These are phyloP conservation scores for Odontomyia ornata DNA, from an alignment of 2,888 invertebrate genomes.

Conservation along the genomic window DNA sequence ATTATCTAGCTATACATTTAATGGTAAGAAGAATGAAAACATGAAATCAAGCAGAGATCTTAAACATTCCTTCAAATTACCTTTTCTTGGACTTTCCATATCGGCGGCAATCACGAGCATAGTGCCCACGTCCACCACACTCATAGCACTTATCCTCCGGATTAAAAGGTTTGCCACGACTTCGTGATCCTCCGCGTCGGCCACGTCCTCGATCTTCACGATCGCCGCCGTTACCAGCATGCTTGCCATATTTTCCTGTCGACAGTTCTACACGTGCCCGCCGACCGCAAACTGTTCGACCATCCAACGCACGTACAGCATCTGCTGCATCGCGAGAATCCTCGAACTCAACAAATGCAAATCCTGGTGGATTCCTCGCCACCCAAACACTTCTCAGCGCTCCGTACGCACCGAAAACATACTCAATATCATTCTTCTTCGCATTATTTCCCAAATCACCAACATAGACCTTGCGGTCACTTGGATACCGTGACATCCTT, in stretches of 20 bases:
- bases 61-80: conserved; percentile 55
- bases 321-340: conserved; percentile 90
- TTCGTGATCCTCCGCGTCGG: conserved; percentile 50
- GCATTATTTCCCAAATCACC: conserved; percentile 93
- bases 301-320: conserved; percentile 80
- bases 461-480: conserved; percentile 94
- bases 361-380: conserved; percentile 91
- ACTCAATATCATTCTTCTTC: conserved; percentile 91
- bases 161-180: conserved; percentile 73
- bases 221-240: conserved; percentile 59
- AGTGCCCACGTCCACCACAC: conserved; percentile 93
- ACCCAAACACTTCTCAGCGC: conserved; percentile 95
- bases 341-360: conserved; percentile 94
- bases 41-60: too few relatives aligned
- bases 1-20: too few relatives aligned
- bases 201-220: conserved; percentile 52
- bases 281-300: conserved; percentile 86
- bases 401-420: conserved; percentile 92
- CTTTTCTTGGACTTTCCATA: conserved; percentile 70
- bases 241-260: conserved; percentile 76
- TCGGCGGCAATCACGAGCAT: conserved; percentile 88
- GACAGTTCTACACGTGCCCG: conserved; percentile 92
- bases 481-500: conserved; percentile 79
- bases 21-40: too few relatives aligned
- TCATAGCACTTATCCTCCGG: conserved; percentile 94